Evolutionary conservation across 30 jellyfish, hydroid and myxozoan genomes (phyloP).

Genomic region (Phacellophora camtschatica): DNA sequence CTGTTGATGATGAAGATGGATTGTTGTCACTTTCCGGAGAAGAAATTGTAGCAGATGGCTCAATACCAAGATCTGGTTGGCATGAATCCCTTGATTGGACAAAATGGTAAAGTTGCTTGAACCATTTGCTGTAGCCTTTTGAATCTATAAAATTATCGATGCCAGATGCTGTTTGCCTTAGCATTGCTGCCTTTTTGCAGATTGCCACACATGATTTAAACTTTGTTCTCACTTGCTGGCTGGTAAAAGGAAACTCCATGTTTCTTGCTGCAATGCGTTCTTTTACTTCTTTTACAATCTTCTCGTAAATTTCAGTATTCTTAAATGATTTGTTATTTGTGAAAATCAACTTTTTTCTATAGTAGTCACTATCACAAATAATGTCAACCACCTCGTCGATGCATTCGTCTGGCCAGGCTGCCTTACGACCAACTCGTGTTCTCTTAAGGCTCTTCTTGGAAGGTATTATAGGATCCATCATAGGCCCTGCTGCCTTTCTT

Average conservation of each 20-base stretch:
- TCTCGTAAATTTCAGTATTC: background rate
- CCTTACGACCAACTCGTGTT: background rate
- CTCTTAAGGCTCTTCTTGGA: background rate
- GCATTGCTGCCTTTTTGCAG: conserved; percentile 21
- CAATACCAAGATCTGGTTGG: conserved; percentile 16
- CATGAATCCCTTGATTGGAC: conserved; percentile 7
- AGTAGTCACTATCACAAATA: background rate
- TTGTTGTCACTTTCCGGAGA: background rate
- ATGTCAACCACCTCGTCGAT: background rate
- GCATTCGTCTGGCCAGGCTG: background rate
- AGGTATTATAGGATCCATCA: background rate
- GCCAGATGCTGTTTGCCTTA: conserved; percentile 14
- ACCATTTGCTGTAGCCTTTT: background rate
- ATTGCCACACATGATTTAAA: conserved; percentile 12
- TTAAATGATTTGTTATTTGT: background rate
- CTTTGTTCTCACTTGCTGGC: conserved; percentile 14
- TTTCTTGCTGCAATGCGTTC: background rate
- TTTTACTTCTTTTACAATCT: background rate
- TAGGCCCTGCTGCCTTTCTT: background rate
- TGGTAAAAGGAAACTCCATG: background rate
- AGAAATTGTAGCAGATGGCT: background rate
- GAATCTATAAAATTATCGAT: background rate
- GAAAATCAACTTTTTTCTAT: background rate
- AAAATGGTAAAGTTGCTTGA: conserved; percentile 13
- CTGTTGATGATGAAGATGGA: background rate